These are phyloP conservation scores for Rotaria macrura DNA, from an alignment of 2,888 invertebrate genomes.

Conservation along the genomic window DNA sequence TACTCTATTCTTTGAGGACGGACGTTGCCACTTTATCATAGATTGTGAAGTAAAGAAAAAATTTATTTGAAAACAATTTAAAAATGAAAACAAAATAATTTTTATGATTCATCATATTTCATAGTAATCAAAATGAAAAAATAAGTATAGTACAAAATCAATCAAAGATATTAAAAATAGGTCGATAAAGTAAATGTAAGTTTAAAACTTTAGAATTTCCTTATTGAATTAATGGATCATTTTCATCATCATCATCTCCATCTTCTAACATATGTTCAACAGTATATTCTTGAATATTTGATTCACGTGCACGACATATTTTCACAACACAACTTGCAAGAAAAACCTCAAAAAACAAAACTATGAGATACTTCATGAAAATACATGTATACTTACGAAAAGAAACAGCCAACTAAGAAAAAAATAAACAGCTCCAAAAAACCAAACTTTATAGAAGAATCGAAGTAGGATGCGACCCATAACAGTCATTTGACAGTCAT, in stretches of 20 bases:
- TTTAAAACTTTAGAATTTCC: neutral
- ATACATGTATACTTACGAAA: slow-evolving; percentile 38
- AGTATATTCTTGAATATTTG: neutral
- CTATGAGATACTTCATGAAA: neutral
- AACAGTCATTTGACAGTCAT: slow-evolving; percentile 48
- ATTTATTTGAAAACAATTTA: neutral
- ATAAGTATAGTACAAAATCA: neutral
- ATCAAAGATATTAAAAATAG: neutral
- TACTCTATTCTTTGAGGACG: too few species aligned
- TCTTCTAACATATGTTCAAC: neutral
- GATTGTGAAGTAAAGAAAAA: neutral
- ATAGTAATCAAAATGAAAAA: neutral
- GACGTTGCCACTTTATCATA: too few species aligned
- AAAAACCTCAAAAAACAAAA: neutral
- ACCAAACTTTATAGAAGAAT: slow-evolving; percentile 52
- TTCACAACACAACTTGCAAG: neutral
- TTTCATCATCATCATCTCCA: neutral
- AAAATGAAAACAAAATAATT: neutral
- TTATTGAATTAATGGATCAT: neutral
- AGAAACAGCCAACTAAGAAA: slow-evolving; percentile 50
- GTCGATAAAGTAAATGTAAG: neutral
- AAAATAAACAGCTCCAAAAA: slow-evolving; percentile 51
- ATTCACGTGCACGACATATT: neutral
- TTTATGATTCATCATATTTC: neutral
- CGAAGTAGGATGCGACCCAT: slow-evolving; percentile 45